phyloP scores from a whole-genome alignment of 2,888 invertebrate species.

The Amiota communis region DNA sequence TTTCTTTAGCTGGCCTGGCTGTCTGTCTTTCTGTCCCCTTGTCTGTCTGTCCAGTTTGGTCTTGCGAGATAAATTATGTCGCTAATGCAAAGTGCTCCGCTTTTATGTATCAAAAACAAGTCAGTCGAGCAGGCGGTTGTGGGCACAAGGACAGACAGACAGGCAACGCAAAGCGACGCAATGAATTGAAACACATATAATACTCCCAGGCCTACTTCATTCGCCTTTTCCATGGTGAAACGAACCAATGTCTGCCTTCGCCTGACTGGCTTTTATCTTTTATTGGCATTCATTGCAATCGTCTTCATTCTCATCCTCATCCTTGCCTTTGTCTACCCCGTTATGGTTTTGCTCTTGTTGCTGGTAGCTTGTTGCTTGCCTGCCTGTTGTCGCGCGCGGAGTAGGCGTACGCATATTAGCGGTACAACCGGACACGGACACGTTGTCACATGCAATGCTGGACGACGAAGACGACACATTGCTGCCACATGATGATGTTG shows the following conservation, averaged over 20 bases:
- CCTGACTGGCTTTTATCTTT: slow-evolving; percentile 25
- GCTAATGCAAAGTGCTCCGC: slow-evolving; percentile 73
- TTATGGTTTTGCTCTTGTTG: slow-evolving; percentile 35
- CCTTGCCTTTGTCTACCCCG: slow-evolving; percentile 51
- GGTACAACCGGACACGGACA: slow-evolving; percentile 62
- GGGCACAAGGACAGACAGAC: slow-evolving; percentile 2
- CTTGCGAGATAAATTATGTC: slow-evolving; percentile 73
- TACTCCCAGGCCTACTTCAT: neutral
- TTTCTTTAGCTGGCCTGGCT: slow-evolving; percentile 24
- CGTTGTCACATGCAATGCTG: slow-evolving; percentile 22
- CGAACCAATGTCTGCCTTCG: neutral
- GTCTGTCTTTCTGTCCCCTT: slow-evolving; percentile 6
- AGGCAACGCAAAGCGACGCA: neutral
- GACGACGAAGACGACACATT: neutral
- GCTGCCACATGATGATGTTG: neutral
- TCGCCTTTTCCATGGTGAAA: neutral
- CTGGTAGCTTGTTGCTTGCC: slow-evolving; percentile 10
- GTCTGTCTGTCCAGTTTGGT: slow-evolving; percentile 40
- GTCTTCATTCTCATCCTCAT: slow-evolving; percentile 66
- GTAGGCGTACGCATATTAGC: slow-evolving; percentile 73
- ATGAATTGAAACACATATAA: neutral
- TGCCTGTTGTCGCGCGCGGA: slow-evolving; percentile 54
- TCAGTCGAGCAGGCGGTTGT: slow-evolving; percentile 21
- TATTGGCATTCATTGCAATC: slow-evolving; percentile 46
- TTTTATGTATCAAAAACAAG: slow-evolving; percentile 52